A percentile compares a stretch with the other conserved stretches of the same genome.
Conservation (phyloP, 2,113 vertebrate species). For the Pimephales promelas region DNA sequence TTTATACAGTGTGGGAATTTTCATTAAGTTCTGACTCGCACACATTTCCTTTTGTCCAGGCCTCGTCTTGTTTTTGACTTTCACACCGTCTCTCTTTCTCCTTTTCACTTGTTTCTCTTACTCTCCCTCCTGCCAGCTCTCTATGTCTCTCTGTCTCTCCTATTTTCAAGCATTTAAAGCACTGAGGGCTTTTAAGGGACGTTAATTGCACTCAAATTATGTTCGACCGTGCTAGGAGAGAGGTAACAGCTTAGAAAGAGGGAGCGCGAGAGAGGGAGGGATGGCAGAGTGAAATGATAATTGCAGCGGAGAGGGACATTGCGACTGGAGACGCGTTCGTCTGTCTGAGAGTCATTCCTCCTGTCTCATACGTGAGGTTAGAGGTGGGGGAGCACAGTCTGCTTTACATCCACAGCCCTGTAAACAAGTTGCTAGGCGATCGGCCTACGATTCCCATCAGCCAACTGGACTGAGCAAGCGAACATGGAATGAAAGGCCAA, state of each 20-base stretch:
- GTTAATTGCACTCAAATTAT: constrained; percentile 86
- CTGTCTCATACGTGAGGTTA: constrained; percentile 35
- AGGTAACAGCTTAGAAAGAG: constrained; percentile 66
- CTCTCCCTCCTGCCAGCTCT: constrained; percentile 39
- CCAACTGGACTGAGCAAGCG: constrained; percentile 58
- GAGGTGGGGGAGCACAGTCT: constrained; percentile 1
- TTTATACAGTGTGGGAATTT: background rate
- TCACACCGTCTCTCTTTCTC: constrained; percentile 45
- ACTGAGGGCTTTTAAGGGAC: constrained; percentile 80
- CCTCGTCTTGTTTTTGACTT: constrained; percentile 48
- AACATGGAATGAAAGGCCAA: constrained; percentile 58
- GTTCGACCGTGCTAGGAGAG: constrained; percentile 77
- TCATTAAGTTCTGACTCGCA: background rate
- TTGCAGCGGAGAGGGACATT: constrained; percentile 54
- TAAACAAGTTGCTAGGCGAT: constrained; percentile 56
- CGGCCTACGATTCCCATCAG: constrained; percentile 53
- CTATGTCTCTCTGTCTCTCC: constrained; percentile 65
- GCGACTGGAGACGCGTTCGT: constrained; percentile 45
- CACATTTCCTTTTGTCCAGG: background rate
- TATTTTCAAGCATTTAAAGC: constrained; percentile 79
- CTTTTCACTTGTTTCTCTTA: background rate
- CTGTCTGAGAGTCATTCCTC: constrained; percentile 40
- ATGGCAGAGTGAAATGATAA: constrained; percentile 56
- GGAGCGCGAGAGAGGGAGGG: constrained; percentile 44
- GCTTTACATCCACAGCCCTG: constrained; percentile 17